Conservation (phyloP, 2,888 invertebrate genomes). For the Mesoligia furuncula region DNA sequence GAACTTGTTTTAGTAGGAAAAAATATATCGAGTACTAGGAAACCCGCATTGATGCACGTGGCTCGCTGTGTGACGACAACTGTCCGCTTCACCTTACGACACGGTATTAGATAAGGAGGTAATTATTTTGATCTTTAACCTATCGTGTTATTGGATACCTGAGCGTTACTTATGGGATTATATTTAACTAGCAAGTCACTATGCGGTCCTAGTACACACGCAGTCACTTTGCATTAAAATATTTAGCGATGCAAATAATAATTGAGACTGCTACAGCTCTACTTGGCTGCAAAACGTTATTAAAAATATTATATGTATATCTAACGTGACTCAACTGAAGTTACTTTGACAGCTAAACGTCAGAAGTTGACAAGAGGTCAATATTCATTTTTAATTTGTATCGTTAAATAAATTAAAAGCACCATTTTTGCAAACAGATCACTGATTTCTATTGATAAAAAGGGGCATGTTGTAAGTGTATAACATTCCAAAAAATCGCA, state of each 20-base stretch:
- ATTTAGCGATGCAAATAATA: conserved; percentile 1
- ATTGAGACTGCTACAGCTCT: neutral
- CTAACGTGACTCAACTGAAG: neutral
- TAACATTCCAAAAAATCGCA: conserved; percentile 3
- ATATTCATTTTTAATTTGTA: neutral
- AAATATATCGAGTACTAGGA: conserved; percentile 71
- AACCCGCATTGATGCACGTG: conserved; percentile 77
- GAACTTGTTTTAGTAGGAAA: conserved; percentile 60
- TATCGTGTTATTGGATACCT: conserved; percentile 43
- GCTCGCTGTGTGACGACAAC: conserved; percentile 48
- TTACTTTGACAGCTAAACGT: conserved; percentile 28
- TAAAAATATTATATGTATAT: neutral
- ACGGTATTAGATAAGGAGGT: conserved; percentile 55
- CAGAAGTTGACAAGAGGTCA: conserved; percentile 15
- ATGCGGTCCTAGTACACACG: conserved; percentile 14
- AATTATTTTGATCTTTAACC: conserved; percentile 52
- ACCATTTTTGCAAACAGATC: neutral
- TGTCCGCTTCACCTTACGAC: conserved; percentile 60
- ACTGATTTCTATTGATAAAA: neutral
- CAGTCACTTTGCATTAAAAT: conserved; percentile 6
- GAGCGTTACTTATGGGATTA: conserved; percentile 31
- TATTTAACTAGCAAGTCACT: conserved; percentile 20
- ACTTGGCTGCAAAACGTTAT: neutral
- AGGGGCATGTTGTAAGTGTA: neutral
- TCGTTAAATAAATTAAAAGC: neutral